Conservation (phyloP, 2,113 vertebrate species). For the Rhabdomys dilectus region DNA sequence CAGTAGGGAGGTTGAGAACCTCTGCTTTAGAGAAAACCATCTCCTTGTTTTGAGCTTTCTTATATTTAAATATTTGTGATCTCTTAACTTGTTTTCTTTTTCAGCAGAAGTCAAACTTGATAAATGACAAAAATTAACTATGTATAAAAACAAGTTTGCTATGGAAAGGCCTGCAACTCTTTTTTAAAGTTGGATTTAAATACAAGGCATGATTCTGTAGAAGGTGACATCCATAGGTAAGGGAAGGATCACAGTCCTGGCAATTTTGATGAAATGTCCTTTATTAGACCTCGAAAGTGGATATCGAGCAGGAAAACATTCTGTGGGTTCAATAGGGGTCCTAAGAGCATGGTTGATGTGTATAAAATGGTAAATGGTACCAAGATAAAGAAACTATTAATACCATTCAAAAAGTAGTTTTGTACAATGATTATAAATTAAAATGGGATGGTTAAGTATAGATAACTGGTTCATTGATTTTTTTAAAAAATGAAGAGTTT, state of each 20-base stretch:
- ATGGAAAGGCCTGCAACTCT: background rate
- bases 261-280: background rate
- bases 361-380: background rate
- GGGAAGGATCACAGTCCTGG: background rate
- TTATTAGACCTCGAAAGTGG: background rate
- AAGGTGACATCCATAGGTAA: background rate
- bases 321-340: background rate
- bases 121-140: background rate
- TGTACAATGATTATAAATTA: background rate
- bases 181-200: background rate
- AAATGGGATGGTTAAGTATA: background rate
- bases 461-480: background rate
- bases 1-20: background rate
- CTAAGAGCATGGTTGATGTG: background rate
- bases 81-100: background rate
- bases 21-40: background rate
- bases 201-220: background rate
- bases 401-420: background rate
- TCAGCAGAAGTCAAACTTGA: background rate
- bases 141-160: background rate
- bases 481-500: background rate
- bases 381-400: background rate
- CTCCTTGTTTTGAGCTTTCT: background rate
- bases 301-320: background rate
- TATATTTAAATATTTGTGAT: background rate